Evolutionary conservation across 2,797 vertebrate genomes (phyloP).

Genomic region (Sebastes hopkinsi): DNA sequence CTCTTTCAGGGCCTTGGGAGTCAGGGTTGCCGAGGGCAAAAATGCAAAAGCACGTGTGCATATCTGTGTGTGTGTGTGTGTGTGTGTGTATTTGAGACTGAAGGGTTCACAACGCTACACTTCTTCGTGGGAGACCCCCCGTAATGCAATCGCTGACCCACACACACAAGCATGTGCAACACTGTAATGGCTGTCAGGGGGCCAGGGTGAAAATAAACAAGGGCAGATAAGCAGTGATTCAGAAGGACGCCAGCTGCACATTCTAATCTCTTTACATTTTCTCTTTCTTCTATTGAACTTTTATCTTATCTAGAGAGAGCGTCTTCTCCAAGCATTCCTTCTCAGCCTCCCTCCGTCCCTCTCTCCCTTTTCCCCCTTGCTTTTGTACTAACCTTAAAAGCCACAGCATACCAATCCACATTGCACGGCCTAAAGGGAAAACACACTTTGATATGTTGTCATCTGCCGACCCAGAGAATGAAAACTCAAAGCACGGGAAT

Average conservation of each 20-base stretch:
- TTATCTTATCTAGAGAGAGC: slow-evolving; percentile 85
- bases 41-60: slow-evolving; percentile 29
- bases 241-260: slow-evolving; percentile 86
- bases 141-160: slow-evolving; percentile 66
- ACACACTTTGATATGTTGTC: slow-evolving; percentile 61
- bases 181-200: slow-evolving; percentile 82
- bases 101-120: slow-evolving; percentile 46
- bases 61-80: slow-evolving; percentile 19
- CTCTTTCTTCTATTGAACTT: slow-evolving; percentile 84
- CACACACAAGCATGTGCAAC: slow-evolving; percentile 59
- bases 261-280: slow-evolving; percentile 86
- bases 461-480: slow-evolving; percentile 24
- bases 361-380: slow-evolving; percentile 47
- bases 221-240: slow-evolving; percentile 85
- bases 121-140: slow-evolving; percentile 64
- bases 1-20: slow-evolving; percentile 60
- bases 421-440: slow-evolving; percentile 51
- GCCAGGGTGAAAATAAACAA: slow-evolving; percentile 84
- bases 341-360: slow-evolving; percentile 64
- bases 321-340: slow-evolving; percentile 82
- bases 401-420: slow-evolving; percentile 58
- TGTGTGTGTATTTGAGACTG: slow-evolving; percentile 13
- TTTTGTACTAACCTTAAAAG: slow-evolving; percentile 61
- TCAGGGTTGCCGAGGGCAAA: slow-evolving; percentile 42
- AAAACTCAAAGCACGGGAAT: slow-evolving; percentile 16